These are phyloP conservation scores for Caradrina kadenii DNA, from an alignment of 2,888 invertebrate genomes.

Conservation along the genomic window DNA sequence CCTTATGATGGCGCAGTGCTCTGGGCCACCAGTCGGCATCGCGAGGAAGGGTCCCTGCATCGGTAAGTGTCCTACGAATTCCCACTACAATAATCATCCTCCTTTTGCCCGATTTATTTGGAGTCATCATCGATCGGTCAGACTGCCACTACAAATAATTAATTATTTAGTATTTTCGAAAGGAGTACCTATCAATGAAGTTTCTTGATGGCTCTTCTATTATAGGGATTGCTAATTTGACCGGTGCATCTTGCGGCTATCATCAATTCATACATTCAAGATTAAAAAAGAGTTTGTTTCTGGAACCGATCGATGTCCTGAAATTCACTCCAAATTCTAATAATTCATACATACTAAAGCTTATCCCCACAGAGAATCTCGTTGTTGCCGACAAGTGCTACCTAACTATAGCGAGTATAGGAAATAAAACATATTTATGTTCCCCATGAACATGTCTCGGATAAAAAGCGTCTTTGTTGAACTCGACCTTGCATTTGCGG, in stretches of 20 bases:
- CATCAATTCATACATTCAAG: too few species aligned
- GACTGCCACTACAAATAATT: too few species aligned
- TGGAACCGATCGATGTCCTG: not conserved
- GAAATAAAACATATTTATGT: constrained; percentile 37
- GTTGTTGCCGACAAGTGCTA: constrained; percentile 26
- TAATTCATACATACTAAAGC: not conserved
- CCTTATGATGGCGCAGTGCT: constrained; percentile 94
- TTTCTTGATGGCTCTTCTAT: not conserved
- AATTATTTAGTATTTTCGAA: not conserved
- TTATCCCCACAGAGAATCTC: constrained; percentile 31
- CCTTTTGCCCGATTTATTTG: not conserved
- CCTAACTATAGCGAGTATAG: constrained; percentile 21
- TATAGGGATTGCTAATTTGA: too few species aligned
- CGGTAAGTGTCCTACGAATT: constrained; percentile 86
- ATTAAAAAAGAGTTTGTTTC: too few species aligned
- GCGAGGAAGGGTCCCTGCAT: constrained; percentile 94
- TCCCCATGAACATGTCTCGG: constrained; percentile 43
- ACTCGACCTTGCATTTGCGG: constrained; percentile 59
- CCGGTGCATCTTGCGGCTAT: too few species aligned
- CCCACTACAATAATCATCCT: not conserved
- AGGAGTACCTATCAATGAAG: too few species aligned
- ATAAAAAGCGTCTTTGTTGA: constrained; percentile 62
- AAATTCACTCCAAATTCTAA: not conserved
- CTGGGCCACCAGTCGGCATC: constrained; percentile 93
- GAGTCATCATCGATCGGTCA: not conserved